Evolutionary conservation across 2,888 invertebrate species (phyloP), one percentile per base, ranked within the genome.

Genomic region (Pachliopta kotzebuea): DNA sequence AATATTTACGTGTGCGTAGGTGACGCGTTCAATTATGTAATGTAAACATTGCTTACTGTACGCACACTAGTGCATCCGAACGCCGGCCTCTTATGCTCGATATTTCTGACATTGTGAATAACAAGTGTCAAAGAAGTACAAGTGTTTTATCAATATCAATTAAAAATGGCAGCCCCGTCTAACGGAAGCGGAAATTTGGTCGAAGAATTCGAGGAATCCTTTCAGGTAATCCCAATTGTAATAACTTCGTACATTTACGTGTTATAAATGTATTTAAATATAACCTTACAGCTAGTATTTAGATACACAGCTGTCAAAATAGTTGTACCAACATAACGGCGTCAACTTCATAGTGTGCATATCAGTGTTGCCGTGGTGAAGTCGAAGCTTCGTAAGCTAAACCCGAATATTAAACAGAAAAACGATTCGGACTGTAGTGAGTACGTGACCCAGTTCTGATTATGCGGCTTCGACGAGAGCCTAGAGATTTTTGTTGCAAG

Each of bases 121-220:
- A 59, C 66, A 66, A 67, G 67, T 70, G 69, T 69, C 70, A 69
- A 61, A 58, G 57, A 65, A 56, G 65, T 65, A 66, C 49, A 31
- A 65, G 63, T 63, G 64, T 62, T 68, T 67, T 66, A 37, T 67
- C 63, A 60, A 37, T 53, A 60, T 62, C 52, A 52, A 59, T 67
- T 64, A 76, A 72, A 21, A 65, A 96, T 96, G 96, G 95, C 96
- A 79, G 94, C 95, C 67, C 95, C 96, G 68, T 95, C 96, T 66
- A 96, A 96, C 80, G 96, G 96, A 67, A 95, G 95, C 84, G 96
- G 96, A 54, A 97, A 97, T 91, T 89, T 97, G 62, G 96, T 97
- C 61, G 97, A 97, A 79, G 97, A 97, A 85, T 97, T 97, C 77
- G 97, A 97, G 86, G 97, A 97, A 91, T 96, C 97, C 4, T 97